phyloP scores from a whole-genome alignment of 37 sponge, comb jelly and placozoan genomes.

The Ianthella basta region DNA sequence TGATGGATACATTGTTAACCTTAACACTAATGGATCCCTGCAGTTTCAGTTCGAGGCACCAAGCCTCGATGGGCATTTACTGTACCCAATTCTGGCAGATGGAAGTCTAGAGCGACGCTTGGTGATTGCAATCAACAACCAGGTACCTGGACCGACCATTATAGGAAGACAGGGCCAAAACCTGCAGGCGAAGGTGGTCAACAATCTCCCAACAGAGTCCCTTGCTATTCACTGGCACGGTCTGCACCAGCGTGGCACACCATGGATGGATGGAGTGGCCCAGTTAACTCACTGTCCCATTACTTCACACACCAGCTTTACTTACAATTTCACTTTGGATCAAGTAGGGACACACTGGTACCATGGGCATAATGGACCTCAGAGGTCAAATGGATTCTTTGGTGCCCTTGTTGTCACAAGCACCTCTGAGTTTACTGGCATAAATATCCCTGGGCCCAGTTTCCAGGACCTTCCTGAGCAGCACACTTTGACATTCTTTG shows the following conservation, averaged over 20 bases:
- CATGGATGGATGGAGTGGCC: conserved; percentile 85
- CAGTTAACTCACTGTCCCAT: conserved; percentile 74
- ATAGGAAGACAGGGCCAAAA: not conserved
- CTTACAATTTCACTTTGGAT: conserved; percentile 61
- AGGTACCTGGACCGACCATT: conserved; percentile 22
- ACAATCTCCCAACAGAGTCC: conserved; percentile 60
- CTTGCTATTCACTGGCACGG: conserved; percentile 89
- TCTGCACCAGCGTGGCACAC: conserved; percentile 62
- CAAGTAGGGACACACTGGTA: conserved; percentile 87
- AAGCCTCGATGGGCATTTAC: not conserved
- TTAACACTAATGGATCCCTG: not conserved
- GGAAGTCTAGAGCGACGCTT: not conserved
- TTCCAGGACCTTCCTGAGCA: conserved; percentile 47
- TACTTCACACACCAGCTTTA: conserved; percentile 40
- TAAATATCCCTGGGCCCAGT: not conserved
- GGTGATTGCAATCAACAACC: conserved; percentile 29
- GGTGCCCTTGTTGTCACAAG: conserved; percentile 71
- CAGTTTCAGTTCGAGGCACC: not conserved
- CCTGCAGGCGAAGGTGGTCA: conserved; percentile 43
- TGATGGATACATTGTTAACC: not conserved
- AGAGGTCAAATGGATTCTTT: conserved; percentile 76
- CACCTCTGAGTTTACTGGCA: not conserved
- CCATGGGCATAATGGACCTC: conserved; percentile 79
- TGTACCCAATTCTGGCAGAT: conserved; percentile 15
- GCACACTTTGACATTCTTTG: conserved; percentile 75